Base-by-base conservation (phyloP, 2,797 vertebrate genomes). In the Nasua narica region DNA sequence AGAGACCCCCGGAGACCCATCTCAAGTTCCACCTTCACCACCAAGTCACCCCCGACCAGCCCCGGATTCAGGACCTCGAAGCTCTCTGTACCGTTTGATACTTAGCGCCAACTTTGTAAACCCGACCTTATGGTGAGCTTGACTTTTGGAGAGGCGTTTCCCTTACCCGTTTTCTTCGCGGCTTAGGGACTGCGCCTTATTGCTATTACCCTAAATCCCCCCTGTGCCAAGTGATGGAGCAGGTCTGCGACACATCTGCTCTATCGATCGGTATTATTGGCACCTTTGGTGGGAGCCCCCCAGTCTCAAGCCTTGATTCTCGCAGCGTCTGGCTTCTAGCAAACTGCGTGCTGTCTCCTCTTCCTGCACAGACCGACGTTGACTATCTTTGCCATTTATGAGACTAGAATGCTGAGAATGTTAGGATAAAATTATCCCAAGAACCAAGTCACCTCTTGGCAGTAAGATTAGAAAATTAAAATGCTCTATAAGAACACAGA, bases 241-340 rank as follows among this genome's bases (percentile, higher is more conserved):
- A 18, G 8, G 76, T 1, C 6, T 14, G 27, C 18, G 14, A 10
- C 5, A 9, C 8, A 9, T 58, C 5, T n/a, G 7, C 37, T 40
- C 65, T 29, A 6, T 10, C 6, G 37, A 11, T 1, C 25, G 3
- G 2, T 8, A 37, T 1, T 27, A 13, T 0, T 13, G 76, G 5
- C 23, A 8, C 9, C 4, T 76, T 18, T 32, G 21, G 10, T 4
- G 2, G 0, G 4, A 11, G 29, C n/a, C 62, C 21, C 2, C 9
- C 5, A n/a, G 19, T 11, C 46, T 27, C 27, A 5, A 32, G 35
- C 5, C n/a, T 19, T 15, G 43, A 23, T 58, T 46, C 52, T 14
- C 9, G 10, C 56, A 37, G 78, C 21, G 27, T 4, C 11, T 15
- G 76, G 19, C 23, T 62, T 83, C 27, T 27, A 23, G 13, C 29